phyloP scores from a whole-genome alignment of 2,797 vertebrate genomes.

The Echeneis naucrates region DNA sequence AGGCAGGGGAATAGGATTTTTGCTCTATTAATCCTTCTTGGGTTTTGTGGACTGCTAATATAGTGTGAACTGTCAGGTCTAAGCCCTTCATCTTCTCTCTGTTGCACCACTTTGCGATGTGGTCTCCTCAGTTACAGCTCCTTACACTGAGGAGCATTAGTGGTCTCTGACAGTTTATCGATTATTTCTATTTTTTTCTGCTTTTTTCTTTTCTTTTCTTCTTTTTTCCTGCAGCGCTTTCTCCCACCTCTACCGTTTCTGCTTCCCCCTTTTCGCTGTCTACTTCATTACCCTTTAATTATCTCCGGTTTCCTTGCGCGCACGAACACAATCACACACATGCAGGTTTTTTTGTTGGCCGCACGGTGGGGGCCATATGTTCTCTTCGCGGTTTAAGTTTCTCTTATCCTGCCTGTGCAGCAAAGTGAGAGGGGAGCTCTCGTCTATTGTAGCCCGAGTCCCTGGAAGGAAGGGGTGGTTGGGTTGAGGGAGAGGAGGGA shows the following conservation, averaged over 20 bases:
- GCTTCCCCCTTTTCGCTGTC: conserved; percentile 27
- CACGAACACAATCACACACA: conserved; percentile 13
- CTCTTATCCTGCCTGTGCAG: conserved; percentile 67
- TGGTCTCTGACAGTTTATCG: conserved; percentile 35
- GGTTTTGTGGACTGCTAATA: conserved; percentile 68
- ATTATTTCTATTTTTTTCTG: conserved; percentile 9
- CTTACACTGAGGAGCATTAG: conserved; percentile 50
- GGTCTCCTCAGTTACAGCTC: conserved; percentile 38
- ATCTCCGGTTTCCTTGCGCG: conserved; percentile 10
- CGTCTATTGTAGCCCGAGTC: conserved; percentile 50
- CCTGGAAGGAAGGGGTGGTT: conserved; percentile 13
- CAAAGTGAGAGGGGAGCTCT: conserved; percentile 41
- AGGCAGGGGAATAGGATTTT: conserved; percentile 65
- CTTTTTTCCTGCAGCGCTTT: conserved; percentile 5
- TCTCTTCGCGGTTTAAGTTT: conserved; percentile 61
- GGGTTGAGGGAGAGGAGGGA: conserved; percentile 1
- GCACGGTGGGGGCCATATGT: conserved; percentile 56
- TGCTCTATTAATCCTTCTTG: conserved; percentile 63
- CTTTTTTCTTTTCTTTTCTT: no score
- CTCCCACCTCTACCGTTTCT: background rate
- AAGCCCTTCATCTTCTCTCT: conserved; percentile 57
- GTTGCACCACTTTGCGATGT: conserved; percentile 24
- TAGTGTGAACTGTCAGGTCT: conserved; percentile 69
- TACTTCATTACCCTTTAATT: conserved; percentile 49
- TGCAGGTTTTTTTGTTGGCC: conserved; percentile 41